Evolutionary conservation across 2,888 invertebrate species (phyloP).

Genomic region (Psylliodes chrysocephalus): DNA sequence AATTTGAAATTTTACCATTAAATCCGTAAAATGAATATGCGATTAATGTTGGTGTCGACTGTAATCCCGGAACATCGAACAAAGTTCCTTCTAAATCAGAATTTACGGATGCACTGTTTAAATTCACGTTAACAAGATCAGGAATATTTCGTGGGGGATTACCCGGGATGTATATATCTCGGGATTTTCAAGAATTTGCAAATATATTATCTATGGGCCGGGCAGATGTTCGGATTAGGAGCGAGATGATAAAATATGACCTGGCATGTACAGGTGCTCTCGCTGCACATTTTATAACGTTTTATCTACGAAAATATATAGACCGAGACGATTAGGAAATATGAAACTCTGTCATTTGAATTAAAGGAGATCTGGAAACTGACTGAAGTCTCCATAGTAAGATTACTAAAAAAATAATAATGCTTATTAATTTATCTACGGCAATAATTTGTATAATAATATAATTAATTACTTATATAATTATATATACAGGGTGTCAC

Average conservation of each 20-base stretch:
- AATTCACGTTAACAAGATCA: constrained; percentile 47
- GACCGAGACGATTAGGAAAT: no score
- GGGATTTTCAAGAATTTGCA: constrained; percentile 20
- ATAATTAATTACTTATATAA: no score
- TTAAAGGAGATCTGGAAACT: no score
- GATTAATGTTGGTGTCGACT: constrained; percentile 16
- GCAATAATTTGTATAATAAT: no score
- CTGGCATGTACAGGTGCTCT: background rate
- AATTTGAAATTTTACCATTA: constrained; percentile 14
- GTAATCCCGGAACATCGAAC: constrained; percentile 7
- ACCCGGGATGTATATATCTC: constrained; percentile 9
- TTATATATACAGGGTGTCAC: no score
- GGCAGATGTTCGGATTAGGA: background rate
- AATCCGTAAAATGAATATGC: constrained; percentile 3
- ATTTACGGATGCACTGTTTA: constrained; percentile 44
- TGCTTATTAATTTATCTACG: no score
- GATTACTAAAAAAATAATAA: no score
- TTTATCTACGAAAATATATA: no score
- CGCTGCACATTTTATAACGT: no score
- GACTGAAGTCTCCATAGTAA: no score
- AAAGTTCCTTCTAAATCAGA: constrained; percentile 38
- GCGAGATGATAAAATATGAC: constrained; percentile 1
- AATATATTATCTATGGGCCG: constrained; percentile 1
- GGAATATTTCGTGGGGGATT: constrained; percentile 38
- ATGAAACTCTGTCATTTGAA: no score